These are phyloP conservation scores for Cataglyphis albicans DNA, from an alignment of 2,888 invertebrate species.

Conservation along the genomic window DNA sequence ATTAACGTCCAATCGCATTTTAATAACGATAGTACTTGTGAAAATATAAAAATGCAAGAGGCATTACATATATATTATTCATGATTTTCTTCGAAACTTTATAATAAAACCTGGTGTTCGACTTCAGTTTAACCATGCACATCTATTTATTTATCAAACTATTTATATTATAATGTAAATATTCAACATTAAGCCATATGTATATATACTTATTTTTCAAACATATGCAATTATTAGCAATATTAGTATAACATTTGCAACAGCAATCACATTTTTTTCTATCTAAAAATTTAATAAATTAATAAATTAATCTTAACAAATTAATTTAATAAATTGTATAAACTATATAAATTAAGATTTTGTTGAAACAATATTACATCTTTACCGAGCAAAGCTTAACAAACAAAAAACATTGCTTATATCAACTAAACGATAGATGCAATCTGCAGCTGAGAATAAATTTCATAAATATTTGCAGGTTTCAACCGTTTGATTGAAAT, in stretches of 20 bases:
- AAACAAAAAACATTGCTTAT: background rate
- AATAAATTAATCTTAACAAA: no score
- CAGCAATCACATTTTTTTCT: background rate
- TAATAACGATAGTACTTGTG: slow-evolving; percentile 44
- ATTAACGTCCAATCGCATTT: slow-evolving; percentile 67
- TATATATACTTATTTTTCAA: slow-evolving; percentile 57
- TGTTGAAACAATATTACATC: slow-evolving; percentile 12
- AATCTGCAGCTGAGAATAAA: background rate
- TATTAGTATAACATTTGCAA: slow-evolving; percentile 10
- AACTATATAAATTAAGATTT: background rate
- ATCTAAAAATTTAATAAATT: background rate
- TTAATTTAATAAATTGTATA: no score
- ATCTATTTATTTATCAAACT: slow-evolving; percentile 75
- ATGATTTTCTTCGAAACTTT: background rate
- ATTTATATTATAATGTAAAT: slow-evolving; percentile 72
- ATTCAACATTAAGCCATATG: slow-evolving; percentile 42
- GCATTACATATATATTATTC: slow-evolving; percentile 44
- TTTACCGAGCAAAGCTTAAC: background rate
- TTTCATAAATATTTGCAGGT: background rate
- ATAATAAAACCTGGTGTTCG: background rate
- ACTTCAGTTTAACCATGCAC: slow-evolving; percentile 57
- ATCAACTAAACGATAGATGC: background rate
- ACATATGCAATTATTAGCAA: slow-evolving; percentile 23
- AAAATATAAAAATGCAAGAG: slow-evolving; percentile 43
- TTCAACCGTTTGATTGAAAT: slow-evolving; percentile 21